Conservation (phyloP, 2,113 vertebrate genomes). For the Tragelaphus buxtoni region DNA sequence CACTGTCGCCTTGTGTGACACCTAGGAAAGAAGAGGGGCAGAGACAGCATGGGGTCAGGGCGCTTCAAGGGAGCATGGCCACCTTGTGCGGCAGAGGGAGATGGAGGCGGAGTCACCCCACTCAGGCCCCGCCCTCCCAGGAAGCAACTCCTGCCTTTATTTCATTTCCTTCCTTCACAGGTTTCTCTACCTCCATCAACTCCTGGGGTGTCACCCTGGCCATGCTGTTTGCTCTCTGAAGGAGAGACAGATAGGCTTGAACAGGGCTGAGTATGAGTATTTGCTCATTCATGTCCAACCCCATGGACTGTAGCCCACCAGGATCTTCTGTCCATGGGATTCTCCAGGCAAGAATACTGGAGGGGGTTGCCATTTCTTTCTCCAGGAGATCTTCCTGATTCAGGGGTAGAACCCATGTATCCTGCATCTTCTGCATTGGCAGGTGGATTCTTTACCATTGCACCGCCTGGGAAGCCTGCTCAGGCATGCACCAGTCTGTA, state of each 20-base stretch:
- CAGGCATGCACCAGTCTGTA: rapidly evolving
- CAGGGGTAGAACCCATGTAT: neutral
- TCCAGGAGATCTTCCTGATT: neutral
- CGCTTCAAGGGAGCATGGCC: rapidly evolving
- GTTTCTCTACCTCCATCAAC: rapidly evolving
- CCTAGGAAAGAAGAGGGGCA: neutral
- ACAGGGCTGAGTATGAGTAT: rapidly evolving
- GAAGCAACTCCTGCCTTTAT: neutral
- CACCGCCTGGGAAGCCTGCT: neutral
- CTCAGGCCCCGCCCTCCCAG: neutral
- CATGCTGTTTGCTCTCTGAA: rapidly evolving
- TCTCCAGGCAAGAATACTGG: neutral
- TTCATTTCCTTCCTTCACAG: rapidly evolving
- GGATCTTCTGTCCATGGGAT: neutral
- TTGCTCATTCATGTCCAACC: neutral
- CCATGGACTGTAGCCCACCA: neutral
- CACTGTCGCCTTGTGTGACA: slow-evolving; percentile 84
- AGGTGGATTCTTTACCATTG: neutral
- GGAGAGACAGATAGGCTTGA: neutral
- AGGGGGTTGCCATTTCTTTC: neutral
- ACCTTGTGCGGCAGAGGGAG: rapidly evolving
- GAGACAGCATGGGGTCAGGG: neutral
- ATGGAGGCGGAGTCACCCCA: rapidly evolving
- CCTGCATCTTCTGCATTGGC: neutral
- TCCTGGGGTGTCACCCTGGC: rapidly evolving